Evolutionary conservation across 2,797 vertebrate genomes (phyloP).

Genomic region (Australoheros facetus): DNA sequence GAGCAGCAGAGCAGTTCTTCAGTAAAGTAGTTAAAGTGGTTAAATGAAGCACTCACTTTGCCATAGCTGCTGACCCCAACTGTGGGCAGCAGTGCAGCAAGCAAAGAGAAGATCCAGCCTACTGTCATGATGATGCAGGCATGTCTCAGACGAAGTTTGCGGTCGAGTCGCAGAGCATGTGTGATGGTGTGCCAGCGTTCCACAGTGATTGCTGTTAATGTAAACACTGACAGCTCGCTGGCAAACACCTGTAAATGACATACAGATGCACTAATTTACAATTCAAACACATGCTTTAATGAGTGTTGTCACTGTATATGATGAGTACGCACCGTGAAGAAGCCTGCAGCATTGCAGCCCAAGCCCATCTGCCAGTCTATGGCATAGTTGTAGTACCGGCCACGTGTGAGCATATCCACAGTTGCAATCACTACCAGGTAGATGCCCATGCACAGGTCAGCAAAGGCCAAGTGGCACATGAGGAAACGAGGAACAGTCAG

Average conservation of each 20-base stretch:
- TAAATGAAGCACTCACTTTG: conserved; percentile 77
- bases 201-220: conserved; percentile 90
- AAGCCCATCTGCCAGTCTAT: conserved; percentile 93
- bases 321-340: conserved; percentile 84
- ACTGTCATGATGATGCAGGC: conserved; percentile 85
- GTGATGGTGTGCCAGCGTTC: conserved; percentile 99
- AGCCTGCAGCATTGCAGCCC: conserved; percentile 90
- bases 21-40: background rate
- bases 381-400: conserved; percentile 92
- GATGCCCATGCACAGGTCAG: conserved; percentile 95
- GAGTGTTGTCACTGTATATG: background rate
- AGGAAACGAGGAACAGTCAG: conserved; percentile 94
- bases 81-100: conserved; percentile 87
- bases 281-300: background rate
- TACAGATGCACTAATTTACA: background rate
- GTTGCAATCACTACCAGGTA: conserved; percentile 92
- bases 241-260: conserved; percentile 84
- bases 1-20: background rate
- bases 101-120: conserved; percentile 90
- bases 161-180: conserved; percentile 90
- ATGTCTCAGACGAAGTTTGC: conserved; percentile 88
- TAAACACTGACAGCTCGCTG: conserved; percentile 95
- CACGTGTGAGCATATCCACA: conserved; percentile 88
- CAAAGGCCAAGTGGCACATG: conserved; percentile 97
- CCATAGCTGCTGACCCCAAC: conserved; percentile 93